Evolutionary conservation across 30 jellyfish, hydroid and myxozoan genomes (phyloP).

Genomic region (Cassiopea xamachana): DNA sequence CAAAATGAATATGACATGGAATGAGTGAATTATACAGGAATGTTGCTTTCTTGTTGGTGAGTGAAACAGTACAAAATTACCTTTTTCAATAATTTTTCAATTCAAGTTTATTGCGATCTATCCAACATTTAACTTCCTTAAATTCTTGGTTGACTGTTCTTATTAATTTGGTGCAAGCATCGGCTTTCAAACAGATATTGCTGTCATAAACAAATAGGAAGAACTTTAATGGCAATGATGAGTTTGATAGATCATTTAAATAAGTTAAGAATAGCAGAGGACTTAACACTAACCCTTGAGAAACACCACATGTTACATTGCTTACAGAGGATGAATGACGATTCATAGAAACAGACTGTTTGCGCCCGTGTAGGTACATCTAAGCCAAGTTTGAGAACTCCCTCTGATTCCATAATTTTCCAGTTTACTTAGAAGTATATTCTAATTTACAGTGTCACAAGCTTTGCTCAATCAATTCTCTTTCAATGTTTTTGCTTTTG

Average conservation of each 20-base stretch:
- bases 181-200: neutral
- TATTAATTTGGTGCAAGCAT: constrained; percentile 18
- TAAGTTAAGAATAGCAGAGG: constrained; percentile 65
- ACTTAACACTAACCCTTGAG: constrained; percentile 70
- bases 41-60: neutral
- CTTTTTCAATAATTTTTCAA: constrained; percentile 7
- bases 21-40: too few species aligned
- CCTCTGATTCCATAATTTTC: constrained; percentile 64
- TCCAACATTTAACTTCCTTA: constrained; percentile 25
- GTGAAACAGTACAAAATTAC: constrained; percentile 12
- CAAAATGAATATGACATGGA: too few species aligned
- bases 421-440: constrained; percentile 16
- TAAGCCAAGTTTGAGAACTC: constrained; percentile 18
- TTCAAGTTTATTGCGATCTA: constrained; percentile 10
- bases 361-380: constrained; percentile 27
- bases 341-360: constrained; percentile 53
- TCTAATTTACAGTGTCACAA: constrained; percentile 44
- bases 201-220: constrained; percentile 25
- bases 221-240: constrained; percentile 29
- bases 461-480: neutral
- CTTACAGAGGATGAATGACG: constrained; percentile 13
- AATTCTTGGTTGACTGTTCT: constrained; percentile 23
- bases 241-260: constrained; percentile 15
- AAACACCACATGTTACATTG: constrained; percentile 57
- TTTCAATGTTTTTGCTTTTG: too few species aligned